Conservation (phyloP, 2,797 vertebrate species). For the Peromyscus eremicus region DNA sequence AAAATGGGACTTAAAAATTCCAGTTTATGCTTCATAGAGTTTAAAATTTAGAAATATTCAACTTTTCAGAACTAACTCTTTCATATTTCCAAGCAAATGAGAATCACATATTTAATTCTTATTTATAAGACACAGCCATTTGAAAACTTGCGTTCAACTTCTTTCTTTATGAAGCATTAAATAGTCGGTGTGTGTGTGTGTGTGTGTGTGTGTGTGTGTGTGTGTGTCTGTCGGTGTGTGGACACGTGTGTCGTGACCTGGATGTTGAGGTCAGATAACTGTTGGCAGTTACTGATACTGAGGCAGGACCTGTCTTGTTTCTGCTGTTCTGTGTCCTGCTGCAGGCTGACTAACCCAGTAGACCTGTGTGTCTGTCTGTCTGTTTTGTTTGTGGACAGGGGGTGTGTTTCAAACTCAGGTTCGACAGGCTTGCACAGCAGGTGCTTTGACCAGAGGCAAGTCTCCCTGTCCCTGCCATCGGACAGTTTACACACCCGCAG, state of each 20-base stretch:
- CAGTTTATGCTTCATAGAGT: constrained; percentile 14
- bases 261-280: background rate
- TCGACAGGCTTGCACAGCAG: background rate
- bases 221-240: background rate
- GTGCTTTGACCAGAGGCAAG: background rate
- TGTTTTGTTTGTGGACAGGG: background rate
- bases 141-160: background rate
- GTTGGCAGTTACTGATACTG: background rate
- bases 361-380: background rate
- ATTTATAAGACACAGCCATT: background rate
- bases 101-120: constrained; percentile 13
- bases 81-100: constrained; percentile 4
- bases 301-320: background rate
- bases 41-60: constrained; percentile 29
- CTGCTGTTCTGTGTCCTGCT: background rate
- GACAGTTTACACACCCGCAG: background rate
- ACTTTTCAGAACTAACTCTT: constrained; percentile 34
- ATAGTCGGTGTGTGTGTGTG: too few species aligned
- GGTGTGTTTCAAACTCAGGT: background rate
- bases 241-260: background rate
- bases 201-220: background rate
- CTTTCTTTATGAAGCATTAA: background rate
- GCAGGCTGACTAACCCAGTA: background rate
- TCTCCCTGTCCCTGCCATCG: background rate
- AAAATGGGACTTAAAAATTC: constrained; percentile 18